These are phyloP conservation scores for Hylyphantes graminicola DNA, from an alignment of 1,140 invertebrate species.

Conservation along the genomic window DNA sequence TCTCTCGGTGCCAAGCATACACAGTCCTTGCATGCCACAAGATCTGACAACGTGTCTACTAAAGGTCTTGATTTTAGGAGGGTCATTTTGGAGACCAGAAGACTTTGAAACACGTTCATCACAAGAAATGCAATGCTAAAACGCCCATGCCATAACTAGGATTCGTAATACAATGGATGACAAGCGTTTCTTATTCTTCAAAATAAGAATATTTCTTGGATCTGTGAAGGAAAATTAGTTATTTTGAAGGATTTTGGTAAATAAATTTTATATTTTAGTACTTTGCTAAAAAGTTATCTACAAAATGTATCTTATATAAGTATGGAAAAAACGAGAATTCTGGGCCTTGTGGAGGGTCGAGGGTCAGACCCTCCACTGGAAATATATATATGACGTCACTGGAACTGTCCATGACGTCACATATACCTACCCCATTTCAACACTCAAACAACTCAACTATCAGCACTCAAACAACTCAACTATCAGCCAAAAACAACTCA, in stretches of 20 bases:
- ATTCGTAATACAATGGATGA: background rate
- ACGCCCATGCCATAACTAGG: conserved; percentile 13
- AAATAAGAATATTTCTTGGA: background rate
- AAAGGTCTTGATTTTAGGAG: conserved; percentile 8
- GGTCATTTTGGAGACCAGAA: conserved; percentile 33
- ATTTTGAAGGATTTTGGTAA: background rate
- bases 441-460: background rate
- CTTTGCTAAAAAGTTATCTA: background rate
- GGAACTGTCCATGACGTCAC: background rate
- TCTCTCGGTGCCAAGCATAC: conserved; percentile 16
- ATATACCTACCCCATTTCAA: too few relatives aligned
- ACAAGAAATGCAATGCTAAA: conserved; percentile 14
- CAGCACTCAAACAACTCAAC: too few relatives aligned
- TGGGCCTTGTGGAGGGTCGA: too few relatives aligned
- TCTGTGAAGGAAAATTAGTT: background rate
- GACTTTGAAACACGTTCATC: conserved; percentile 45
- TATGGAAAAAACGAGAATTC: too few relatives aligned
- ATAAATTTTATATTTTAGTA: background rate
- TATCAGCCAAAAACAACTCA: too few relatives aligned
- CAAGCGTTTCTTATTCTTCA: background rate
- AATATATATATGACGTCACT: too few relatives aligned
- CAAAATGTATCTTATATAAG: background rate
- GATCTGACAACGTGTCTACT: conserved; percentile 19
- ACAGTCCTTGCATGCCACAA: background rate
- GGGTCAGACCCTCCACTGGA: too few relatives aligned